phyloP scores from a whole-genome alignment of 2,888 invertebrate species.

The Habroteleia sp. region DNA sequence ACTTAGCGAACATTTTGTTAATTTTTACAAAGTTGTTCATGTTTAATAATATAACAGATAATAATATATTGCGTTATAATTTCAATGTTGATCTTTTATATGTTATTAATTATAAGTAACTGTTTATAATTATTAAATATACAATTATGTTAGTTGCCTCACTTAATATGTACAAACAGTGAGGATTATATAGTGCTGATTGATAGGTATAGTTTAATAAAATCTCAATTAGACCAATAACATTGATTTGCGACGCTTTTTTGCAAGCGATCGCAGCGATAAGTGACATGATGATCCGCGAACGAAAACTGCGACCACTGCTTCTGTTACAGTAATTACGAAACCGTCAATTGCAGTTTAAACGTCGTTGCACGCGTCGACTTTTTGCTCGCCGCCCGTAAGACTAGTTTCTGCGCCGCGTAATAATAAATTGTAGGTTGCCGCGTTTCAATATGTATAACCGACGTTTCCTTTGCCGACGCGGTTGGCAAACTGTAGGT shows the following conservation, averaged over 20 bases:
- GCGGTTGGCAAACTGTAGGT: slow-evolving; percentile 20
- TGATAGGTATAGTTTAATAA: slow-evolving; percentile 37
- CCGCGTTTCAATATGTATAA: slow-evolving; percentile 43
- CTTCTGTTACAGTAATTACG: slow-evolving; percentile 40
- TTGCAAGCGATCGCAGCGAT: slow-evolving; percentile 31
- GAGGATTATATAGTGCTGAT: slow-evolving; percentile 8
- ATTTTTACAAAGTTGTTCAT: too few species aligned
- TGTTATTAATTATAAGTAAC: too few species aligned
- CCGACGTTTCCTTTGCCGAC: slow-evolving; percentile 48
- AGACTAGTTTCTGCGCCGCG: slow-evolving; percentile 51
- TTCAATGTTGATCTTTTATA: too few species aligned
- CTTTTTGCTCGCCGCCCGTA: slow-evolving; percentile 38
- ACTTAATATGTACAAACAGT: slow-evolving; percentile 19
- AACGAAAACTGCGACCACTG: slow-evolving; percentile 14
- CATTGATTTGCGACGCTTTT: slow-evolving; percentile 40
- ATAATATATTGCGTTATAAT: too few species aligned
- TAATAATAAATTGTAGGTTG: slow-evolving; percentile 59
- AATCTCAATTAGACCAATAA: slow-evolving; percentile 40
- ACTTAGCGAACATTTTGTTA: too few species aligned
- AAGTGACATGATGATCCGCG: slow-evolving; percentile 39
- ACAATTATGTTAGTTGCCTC: slow-evolving; percentile 16
- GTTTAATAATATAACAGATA: too few species aligned
- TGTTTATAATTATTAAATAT: slow-evolving; percentile 7
- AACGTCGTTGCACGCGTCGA: slow-evolving; percentile 17
- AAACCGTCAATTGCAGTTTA: slow-evolving; percentile 47